Percentiles rank a stretch among this genome's conserved stretches.
phyloP scores from a whole-genome alignment of 1,140 invertebrate species.

The Drosophila dunni region DNA sequence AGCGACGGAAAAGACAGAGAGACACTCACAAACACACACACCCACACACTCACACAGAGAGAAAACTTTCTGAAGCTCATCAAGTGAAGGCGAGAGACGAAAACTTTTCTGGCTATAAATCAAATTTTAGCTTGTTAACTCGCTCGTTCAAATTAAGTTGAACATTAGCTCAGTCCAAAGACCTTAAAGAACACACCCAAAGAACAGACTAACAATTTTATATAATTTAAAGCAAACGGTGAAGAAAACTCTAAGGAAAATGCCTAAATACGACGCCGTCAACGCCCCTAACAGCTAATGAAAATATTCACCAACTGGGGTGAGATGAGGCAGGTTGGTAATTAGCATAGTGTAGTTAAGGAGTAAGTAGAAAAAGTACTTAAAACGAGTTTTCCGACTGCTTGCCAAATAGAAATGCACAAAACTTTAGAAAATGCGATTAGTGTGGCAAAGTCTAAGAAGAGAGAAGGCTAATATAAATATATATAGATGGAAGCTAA shows the following conservation, averaged over 20 bases:
- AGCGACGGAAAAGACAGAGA: conserved; percentile 47
- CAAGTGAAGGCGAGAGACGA: conserved; percentile 41
- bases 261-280: conserved; percentile 23
- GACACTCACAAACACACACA: conserved; percentile 15
- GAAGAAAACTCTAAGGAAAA: conserved; percentile 19
- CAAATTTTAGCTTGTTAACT: conserved; percentile 77
- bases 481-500: too few species aligned
- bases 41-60: conserved; percentile 17
- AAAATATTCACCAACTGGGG: conserved; percentile 49
- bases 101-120: conserved; percentile 72
- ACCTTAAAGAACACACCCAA: conserved; percentile 11
- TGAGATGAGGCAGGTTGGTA: conserved; percentile 19
- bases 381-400: conserved; percentile 2
- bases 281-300: conserved; percentile 59
- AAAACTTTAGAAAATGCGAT: conserved; percentile 18
- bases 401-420: conserved; percentile 6
- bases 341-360: conserved; percentile 46
- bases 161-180: conserved; percentile 50
- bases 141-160: conserved; percentile 76
- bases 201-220: conserved; percentile 49
- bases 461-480: not conserved
- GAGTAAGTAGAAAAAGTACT: not conserved
- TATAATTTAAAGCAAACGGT: conserved; percentile 54
- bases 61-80: conserved; percentile 54
- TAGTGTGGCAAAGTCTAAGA: not conserved